Evolutionary conservation across 2,888 invertebrate genomes (phyloP).

Genomic region (Meandrusa payeni): DNA sequence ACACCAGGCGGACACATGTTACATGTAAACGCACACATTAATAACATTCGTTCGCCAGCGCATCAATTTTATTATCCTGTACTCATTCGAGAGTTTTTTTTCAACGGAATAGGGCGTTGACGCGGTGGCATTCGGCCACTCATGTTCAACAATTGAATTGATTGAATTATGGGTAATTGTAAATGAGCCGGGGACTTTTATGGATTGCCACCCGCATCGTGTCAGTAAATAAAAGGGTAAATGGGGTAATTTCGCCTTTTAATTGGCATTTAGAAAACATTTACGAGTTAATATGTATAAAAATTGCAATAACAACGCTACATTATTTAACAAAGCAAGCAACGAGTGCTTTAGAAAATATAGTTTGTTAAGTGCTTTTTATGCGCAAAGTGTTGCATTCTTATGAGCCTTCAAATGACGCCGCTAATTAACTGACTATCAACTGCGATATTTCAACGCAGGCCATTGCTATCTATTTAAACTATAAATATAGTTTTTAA

Average conservation of each 20-base stretch:
- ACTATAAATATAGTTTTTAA: no score
- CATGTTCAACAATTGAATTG: slow-evolving; percentile 74
- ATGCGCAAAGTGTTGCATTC: no score
- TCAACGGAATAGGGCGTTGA: slow-evolving; percentile 66
- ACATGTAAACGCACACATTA: no score
- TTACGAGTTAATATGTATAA: no score
- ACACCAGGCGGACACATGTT: background rate
- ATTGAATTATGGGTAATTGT: slow-evolving; percentile 76
- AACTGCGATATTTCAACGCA: no score
- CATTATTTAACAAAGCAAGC: no score
- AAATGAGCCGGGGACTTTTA: slow-evolving; percentile 49
- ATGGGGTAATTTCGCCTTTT: slow-evolving; percentile 12
- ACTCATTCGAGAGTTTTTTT: slow-evolving; percentile 43
- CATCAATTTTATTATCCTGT: slow-evolving; percentile 21
- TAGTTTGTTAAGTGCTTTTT: no score
- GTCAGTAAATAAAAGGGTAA: slow-evolving; percentile 52
- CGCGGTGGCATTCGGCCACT: slow-evolving; percentile 64
- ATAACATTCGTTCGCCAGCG: background rate
- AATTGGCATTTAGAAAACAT: slow-evolving; percentile 24
- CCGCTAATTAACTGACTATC: no score
- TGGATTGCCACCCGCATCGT: slow-evolving; percentile 73
- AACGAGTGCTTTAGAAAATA: no score
- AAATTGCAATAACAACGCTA: no score
- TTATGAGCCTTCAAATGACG: no score
- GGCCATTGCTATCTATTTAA: no score